These are phyloP conservation scores for Zalophus californianus DNA, from an alignment of 2,797 vertebrate genomes.

Conservation along the genomic window DNA sequence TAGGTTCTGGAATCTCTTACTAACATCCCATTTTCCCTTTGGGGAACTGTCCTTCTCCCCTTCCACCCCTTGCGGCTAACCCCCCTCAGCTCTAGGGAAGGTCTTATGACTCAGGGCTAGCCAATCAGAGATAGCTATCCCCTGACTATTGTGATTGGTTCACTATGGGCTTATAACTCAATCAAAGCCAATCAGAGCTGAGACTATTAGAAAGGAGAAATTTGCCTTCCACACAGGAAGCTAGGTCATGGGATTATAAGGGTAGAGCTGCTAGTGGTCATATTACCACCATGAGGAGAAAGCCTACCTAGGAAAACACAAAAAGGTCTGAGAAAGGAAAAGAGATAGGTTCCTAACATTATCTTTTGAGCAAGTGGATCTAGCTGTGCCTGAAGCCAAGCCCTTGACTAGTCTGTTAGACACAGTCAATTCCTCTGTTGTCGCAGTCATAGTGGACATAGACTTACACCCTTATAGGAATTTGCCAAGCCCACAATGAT, in stretches of 20 bases:
- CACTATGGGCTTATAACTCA: not conserved
- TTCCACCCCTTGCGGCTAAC: not conserved
- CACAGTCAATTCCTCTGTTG: not conserved
- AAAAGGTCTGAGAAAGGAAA: conserved; percentile 1
- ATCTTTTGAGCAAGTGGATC: conserved; percentile 8
- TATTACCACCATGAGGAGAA: not conserved
- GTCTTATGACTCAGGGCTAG: not conserved
- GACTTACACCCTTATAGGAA: not conserved
- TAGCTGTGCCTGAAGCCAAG: not conserved
- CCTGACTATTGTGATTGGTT: conserved; percentile 1
- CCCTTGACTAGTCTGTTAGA: not conserved
- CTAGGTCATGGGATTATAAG: not conserved
- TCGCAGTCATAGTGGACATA: not conserved
- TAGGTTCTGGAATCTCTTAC: conserved; percentile 47
- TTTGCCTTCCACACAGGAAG: conserved; percentile 13
- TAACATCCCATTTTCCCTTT: not conserved
- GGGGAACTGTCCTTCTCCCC: not conserved
- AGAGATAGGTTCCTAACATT: not conserved
- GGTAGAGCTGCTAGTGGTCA: not conserved
- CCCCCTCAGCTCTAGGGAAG: not conserved
- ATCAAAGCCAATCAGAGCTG: conserved; percentile 27
- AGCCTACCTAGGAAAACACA: not conserved
- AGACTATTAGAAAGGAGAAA: conserved; percentile 47
- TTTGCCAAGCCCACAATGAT: not conserved
- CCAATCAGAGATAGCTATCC: not conserved